A percentile compares a stretch with the other conserved stretches of the same genome.
These are phyloP conservation scores for Chromoteleia sp. DNA, from an alignment of 2,888 invertebrate species.

Conservation along the genomic window DNA sequence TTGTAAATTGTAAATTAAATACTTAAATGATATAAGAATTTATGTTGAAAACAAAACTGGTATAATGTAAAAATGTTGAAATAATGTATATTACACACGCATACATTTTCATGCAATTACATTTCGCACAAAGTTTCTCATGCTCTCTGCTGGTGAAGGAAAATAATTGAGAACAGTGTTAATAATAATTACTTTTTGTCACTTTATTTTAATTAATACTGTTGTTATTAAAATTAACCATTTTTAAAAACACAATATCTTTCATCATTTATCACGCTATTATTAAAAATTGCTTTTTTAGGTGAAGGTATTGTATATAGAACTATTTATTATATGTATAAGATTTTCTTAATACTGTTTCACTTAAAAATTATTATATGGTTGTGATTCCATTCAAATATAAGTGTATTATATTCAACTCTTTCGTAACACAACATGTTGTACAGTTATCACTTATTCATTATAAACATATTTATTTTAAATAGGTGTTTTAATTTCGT, in stretches of 20 bases:
- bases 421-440: no score
- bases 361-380: no score
- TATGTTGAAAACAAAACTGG: conserved; percentile 6
- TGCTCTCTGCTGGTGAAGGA: conserved; percentile 71
- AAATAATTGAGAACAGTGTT: conserved; percentile 54
- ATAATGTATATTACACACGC: conserved; percentile 6
- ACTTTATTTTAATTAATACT: conserved; percentile 11
- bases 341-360: no score
- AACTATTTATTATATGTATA: neutral
- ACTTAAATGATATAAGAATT: no score
- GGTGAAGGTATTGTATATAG: conserved; percentile 59
- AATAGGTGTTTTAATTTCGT: no score
- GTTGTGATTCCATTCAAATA: no score
- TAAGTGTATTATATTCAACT: no score
- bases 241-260: conserved; percentile 44
- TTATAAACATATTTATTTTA: no score
- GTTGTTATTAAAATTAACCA: conserved; percentile 19
- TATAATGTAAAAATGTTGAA: conserved; percentile 1
- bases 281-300: conserved; percentile 39
- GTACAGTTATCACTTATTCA: no score
- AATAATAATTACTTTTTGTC: conserved; percentile 4
- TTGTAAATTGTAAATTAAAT: no score
- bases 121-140: conserved; percentile 61
- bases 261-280: conserved; percentile 37
- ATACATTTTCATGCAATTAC: conserved; percentile 61